Conservation (phyloP, 2,888 invertebrate genomes). For the Nomada fabriciana region DNA sequence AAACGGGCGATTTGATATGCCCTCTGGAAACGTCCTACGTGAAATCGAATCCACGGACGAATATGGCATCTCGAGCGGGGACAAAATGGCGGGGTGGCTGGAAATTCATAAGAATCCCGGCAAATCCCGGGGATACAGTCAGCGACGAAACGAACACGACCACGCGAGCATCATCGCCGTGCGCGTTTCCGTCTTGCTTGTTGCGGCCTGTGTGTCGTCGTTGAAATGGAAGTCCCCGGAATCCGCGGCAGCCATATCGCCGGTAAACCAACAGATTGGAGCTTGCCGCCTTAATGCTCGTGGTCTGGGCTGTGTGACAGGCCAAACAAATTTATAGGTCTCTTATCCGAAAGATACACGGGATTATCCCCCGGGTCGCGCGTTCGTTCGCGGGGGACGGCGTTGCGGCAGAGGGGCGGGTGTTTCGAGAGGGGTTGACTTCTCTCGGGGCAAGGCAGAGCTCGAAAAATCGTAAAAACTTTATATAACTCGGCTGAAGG, state of each 20-base stretch:
- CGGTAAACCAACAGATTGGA: slow-evolving; percentile 79
- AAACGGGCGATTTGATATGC: too few species aligned
- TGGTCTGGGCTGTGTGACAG: slow-evolving; percentile 75
- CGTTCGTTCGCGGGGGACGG: slow-evolving; percentile 66
- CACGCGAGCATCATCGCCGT: slow-evolving; percentile 55
- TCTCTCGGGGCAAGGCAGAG: slow-evolving; percentile 66
- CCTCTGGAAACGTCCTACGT: background rate
- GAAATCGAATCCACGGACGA: slow-evolving; percentile 13
- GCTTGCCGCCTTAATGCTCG: slow-evolving; percentile 77
- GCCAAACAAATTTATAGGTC: slow-evolving; percentile 84
- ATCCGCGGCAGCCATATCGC: slow-evolving; percentile 72
- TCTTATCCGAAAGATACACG: slow-evolving; percentile 83
- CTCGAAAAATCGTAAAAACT: slow-evolving; percentile 83
- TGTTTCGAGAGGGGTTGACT: slow-evolving; percentile 49
- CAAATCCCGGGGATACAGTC: slow-evolving; percentile 53
- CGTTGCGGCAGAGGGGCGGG: slow-evolving; percentile 21
- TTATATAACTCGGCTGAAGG: slow-evolving; percentile 81
- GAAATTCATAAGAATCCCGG: slow-evolving; percentile 69
- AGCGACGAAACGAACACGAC: slow-evolving; percentile 19
- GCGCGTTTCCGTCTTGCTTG: slow-evolving; percentile 14
- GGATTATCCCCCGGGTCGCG: slow-evolving; percentile 80
- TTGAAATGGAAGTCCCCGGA: slow-evolving; percentile 55
- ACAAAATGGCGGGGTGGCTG: slow-evolving; percentile 68
- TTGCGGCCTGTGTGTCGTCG: slow-evolving; percentile 6
- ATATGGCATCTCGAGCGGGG: slow-evolving; percentile 37